Evolutionary conservation across 2,888 invertebrate species (phyloP), one percentile per base, ranked within the genome.

Genomic region (Nomada ruficornis): DNA sequence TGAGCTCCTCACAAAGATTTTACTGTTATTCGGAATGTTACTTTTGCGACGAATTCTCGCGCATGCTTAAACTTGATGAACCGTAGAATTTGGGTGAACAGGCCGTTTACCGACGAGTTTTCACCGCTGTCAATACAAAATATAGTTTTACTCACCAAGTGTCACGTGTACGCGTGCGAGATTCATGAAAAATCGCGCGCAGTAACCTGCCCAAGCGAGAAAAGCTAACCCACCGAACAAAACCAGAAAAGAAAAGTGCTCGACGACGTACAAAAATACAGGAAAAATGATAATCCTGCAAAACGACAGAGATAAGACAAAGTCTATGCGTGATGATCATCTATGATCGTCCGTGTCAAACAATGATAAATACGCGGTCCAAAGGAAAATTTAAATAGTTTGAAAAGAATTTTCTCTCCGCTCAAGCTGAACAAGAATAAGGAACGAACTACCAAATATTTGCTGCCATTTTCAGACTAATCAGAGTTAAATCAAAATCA

Each of bases 11-110:
- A 15, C 29, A 15, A 20, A 11, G 15, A 29, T 10, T 57, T 44
- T 5, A 13, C 20, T 26, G 26, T 20, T 57, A 2, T 15, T 23
- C 36, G 36, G 23, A 42, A 5, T 23, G 5, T 15, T 54, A 54
- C 15, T 36, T 47, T 18, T 7, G 20, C 62, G 54, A 47, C n/a
- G 42, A 54, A 55, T 70, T 20, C 50, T 26, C 23, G n/a, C 47
- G 20, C 50, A 23, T 15, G 57, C 36, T 59, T 36, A 2, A 36
- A 26, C 13, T 20, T 10, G 52, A 50, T 36, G 2, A 15, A n/a
- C 11, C 29, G 44, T 47, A 20, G 44, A 81, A 87, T 88, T 88
- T 84, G 84, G 83, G 84, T 82, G 82, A 88, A 72, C 81, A 70
- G 76, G 77, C 81, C 79, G 60, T 73, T 81, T 50, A 23, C 78